Base-by-base conservation (phyloP, 1,140 invertebrate species). In the Leptinotarsa lineolata region DNA sequence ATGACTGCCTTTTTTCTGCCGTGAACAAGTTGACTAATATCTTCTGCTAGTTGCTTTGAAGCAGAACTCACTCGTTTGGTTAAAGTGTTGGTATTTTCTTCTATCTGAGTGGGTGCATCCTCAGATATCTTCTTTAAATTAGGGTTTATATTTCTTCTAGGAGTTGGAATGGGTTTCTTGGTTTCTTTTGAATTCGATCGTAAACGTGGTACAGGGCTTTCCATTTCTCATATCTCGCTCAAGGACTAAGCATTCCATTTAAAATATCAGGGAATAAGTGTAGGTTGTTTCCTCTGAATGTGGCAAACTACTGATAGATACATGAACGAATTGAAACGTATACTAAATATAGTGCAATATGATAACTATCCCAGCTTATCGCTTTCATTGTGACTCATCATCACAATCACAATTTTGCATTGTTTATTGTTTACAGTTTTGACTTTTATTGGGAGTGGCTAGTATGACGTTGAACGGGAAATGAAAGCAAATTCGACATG, bases 1-100 rank as follows among this genome's bases (percentile, higher is more conserved):
- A 88, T 86, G 15, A 87, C 83, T 18, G 86, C 86, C 21, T 85
- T 85, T 20, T 86, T 86, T 72, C 86, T 86, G 11, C 85, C 82
- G 24, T 85, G 86, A 78, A 88, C 84, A 72, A 86, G 85, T 59
- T 85, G 86, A 4, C 86, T 86, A 12, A 88, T 83, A 68, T 86
- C 87, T 44, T 85, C 87, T n/a, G 85, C 86, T 5, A 87, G 68
- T 65, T 87, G 85, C 4, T 85, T 85, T 1, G 86, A 87, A 8
- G 84, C 84, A 18, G 72, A 86, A 30, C 83, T 77, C 13, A 82
- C 80, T 58, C 78, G 72, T 72, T 77, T 70, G 6, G 79, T 76
- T 60, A 71, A 71, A n/a, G 69, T 63, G 20, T 71, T 64, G 16
- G 60, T 63, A 22, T 71, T 77, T 75, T 80, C 46, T 54, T 68